These are phyloP conservation scores for Sciurus niger DNA, from an alignment of 2,113 vertebrate species.

Conservation along the genomic window DNA sequence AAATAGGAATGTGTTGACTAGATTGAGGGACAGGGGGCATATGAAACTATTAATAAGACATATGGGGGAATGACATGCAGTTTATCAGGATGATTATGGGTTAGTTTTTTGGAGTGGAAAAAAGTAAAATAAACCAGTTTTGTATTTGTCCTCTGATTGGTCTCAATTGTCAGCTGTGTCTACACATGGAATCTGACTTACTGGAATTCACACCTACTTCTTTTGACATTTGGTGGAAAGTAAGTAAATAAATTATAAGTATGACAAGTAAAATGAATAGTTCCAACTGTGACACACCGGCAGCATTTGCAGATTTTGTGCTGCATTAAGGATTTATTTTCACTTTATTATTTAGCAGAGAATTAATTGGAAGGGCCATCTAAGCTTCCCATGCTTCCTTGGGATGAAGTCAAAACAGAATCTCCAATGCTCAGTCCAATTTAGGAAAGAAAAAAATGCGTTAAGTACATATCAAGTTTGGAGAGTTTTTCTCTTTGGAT, in stretches of 20 bases:
- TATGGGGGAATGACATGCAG: not conserved
- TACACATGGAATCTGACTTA: not conserved
- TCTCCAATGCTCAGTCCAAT: not conserved
- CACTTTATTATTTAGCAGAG: slow-evolving; percentile 57
- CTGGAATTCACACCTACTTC: not conserved
- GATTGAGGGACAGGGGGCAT: not conserved
- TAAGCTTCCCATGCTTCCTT: slow-evolving; percentile 7
- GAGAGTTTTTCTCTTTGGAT: not conserved
- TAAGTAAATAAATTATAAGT: slow-evolving; percentile 79
- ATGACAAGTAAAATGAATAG: slow-evolving; percentile 69
- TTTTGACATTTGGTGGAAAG: slow-evolving; percentile 63
- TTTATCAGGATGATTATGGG: slow-evolving; percentile 37
- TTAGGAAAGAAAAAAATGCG: slow-evolving; percentile 39
- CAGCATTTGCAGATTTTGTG: slow-evolving; percentile 54
- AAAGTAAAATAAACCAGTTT: not conserved
- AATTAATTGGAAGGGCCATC: slow-evolving; percentile 65
- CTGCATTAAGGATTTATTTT: slow-evolving; percentile 69
- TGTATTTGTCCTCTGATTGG: not conserved
- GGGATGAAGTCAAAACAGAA: slow-evolving; percentile 49
- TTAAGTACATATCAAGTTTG: not conserved
- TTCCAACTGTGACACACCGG: not conserved
- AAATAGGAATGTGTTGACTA: not conserved
- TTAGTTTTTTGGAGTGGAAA: not conserved
- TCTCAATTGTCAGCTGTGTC: not conserved
- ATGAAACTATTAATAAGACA: not conserved